Percentiles rank a stretch among this genome's conserved stretches.
Evolutionary conservation across 2,888 invertebrate species (phyloP).

Genomic region (Acrocyrtus sp.): DNA sequence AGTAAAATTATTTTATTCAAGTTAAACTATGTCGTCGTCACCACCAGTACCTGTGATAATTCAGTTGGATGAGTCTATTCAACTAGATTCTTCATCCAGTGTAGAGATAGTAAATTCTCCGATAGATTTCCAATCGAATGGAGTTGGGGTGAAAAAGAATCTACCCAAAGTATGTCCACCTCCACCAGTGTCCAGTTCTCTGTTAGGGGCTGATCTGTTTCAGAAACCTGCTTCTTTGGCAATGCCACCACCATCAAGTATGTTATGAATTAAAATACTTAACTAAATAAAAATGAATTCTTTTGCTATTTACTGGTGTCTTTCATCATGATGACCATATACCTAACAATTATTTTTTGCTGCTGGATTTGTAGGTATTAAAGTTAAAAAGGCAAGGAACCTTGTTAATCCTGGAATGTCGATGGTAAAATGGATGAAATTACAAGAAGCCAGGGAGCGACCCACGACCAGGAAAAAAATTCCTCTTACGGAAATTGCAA

Average conservation of each 20-base stretch:
- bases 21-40: neutral
- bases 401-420: conserved; percentile 53
- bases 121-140: neutral
- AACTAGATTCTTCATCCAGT: neutral
- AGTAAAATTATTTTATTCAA: neutral
- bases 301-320: neutral
- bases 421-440: conserved; percentile 58
- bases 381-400: conserved; percentile 38
- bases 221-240: conserved; percentile 17
- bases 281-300: neutral
- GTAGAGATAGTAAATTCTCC: neutral
- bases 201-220: conserved; percentile 46
- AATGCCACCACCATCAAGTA: conserved; percentile 50
- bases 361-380: conserved; percentile 17
- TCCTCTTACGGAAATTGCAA: conserved; percentile 48
- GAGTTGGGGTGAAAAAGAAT: neutral
- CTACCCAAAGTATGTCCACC: no score
- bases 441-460: conserved; percentile 23
- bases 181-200: conserved; percentile 3
- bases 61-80: conserved; percentile 3
- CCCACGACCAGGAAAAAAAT: conserved; percentile 41
- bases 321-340: neutral
- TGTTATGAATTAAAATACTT: neutral
- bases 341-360: neutral
- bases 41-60: conserved; percentile 10